Base-by-base conservation (phyloP, 2,888 invertebrate species). In the Euphydryas editha region DNA sequence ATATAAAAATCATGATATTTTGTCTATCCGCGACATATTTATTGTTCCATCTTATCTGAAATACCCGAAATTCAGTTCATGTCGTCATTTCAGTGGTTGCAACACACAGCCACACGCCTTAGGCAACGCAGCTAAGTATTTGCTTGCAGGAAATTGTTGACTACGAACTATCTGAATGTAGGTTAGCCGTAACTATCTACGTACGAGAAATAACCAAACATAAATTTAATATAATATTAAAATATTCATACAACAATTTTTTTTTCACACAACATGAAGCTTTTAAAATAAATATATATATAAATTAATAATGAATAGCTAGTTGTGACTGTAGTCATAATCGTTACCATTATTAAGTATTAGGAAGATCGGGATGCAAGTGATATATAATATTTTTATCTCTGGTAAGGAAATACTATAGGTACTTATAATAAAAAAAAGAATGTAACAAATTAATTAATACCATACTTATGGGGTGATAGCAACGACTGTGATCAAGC, bases 41-140 rank as follows among this genome's bases (percentile, higher is more conserved):
- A 86, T 86, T 79, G 78, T 78, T 83, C 81, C 7, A 7, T 21
- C 21, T 54, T 54, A 17, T 17, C 21, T 30, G 36, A 81, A 83
- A 87, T 87, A 83, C 82, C 83, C 83, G 80, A 80, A 85, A 86
- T 85, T 82, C 84, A 79, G 76, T 73, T 75, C 77, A 78, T 80
- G 79, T 82, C 84, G 85, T 83, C 85, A 81, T 79, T 24, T 21
- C 49, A 76, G 77, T 39, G 70, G 63, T 62, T 73, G 72, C 67
- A 69, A 69, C 67, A 56, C 58, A 46, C 76, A 77, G 78, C 76
- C 80, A 79, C 79, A 75, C 70, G 74, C 76, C 71, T 59, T 70
- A 77, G 76, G 78, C 76, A 81, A 78, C 78, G 79, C 72, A 75
- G 49, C 75, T 74, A 77, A 75, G 74, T 76, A 73, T 55, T 49